Evolutionary conservation across 2,113 vertebrate genomes (phyloP).

Genomic region (Astatoreochromis straeleni): DNA sequence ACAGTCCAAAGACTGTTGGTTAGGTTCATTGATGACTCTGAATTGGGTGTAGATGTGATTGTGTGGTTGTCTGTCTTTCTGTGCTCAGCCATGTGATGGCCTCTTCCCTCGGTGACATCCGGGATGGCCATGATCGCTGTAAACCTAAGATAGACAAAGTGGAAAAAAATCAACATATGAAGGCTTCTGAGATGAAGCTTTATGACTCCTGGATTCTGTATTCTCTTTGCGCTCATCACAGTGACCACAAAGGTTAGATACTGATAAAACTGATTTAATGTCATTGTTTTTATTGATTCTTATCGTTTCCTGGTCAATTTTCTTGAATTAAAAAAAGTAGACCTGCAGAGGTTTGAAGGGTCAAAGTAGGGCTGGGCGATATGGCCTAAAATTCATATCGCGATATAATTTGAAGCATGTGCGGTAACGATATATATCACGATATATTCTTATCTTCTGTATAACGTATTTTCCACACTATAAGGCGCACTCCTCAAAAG

Average conservation of each 20-base stretch:
- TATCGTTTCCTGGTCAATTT: not conserved
- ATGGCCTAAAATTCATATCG: too few relatives aligned
- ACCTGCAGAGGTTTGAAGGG: not conserved
- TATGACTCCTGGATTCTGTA: fast-evolving
- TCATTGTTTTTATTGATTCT: not conserved
- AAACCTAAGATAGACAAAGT: not conserved
- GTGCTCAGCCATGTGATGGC: not conserved
- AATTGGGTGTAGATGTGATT: not conserved
- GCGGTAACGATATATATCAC: too few relatives aligned
- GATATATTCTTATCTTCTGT: too few relatives aligned
- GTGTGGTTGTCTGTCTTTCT: not conserved
- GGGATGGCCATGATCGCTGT: fast-evolving
- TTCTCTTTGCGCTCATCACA: not conserved
- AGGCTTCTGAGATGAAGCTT: not conserved
- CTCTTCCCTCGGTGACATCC: fast-evolving
- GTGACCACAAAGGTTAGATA: not conserved
- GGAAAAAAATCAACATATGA: not conserved
- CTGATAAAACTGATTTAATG: not conserved
- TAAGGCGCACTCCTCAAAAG: too few relatives aligned
- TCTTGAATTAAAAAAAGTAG: not conserved
- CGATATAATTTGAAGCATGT: too few relatives aligned
- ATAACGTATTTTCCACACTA: too few relatives aligned
- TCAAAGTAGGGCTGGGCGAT: not conserved
- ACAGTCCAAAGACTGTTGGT: not conserved
- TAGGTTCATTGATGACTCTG: fast-evolving